Evolutionary conservation across 2,797 vertebrate genomes (phyloP).

Genomic region (Anguilla pacifica): DNA sequence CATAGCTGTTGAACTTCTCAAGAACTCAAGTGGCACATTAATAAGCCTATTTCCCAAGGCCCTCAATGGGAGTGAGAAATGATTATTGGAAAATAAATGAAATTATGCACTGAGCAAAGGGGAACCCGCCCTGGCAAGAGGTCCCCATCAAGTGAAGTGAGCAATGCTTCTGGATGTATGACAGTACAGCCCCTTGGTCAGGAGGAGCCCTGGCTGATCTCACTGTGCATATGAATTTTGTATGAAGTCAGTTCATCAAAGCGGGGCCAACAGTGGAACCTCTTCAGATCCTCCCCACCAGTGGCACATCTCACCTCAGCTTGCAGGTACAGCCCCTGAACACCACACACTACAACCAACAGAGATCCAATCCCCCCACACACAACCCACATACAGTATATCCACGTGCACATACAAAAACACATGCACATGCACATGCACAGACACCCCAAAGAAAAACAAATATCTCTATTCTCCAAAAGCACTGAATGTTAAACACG

Average conservation of each 20-base stretch:
- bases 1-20: conserved; percentile 11
- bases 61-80: conserved; percentile 10
- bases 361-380: neutral
- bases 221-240: conserved; percentile 72
- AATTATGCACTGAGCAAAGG: neutral
- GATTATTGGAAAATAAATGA: conserved; percentile 17
- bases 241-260: conserved; percentile 70
- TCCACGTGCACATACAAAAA: conserved; percentile 43
- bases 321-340: conserved; percentile 33
- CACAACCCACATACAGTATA: conserved; percentile 40
- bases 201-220: conserved; percentile 69
- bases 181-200: conserved; percentile 4
- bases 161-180: neutral
- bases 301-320: conserved; percentile 54
- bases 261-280: conserved; percentile 54
- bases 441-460: neutral
- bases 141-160: neutral
- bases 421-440: conserved; percentile 15
- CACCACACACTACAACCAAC: neutral
- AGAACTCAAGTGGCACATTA: conserved; percentile 6
- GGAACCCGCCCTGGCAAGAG: neutral
- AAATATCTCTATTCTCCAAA: neutral
- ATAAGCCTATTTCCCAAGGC: conserved; percentile 4
- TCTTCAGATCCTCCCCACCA: conserved; percentile 46
- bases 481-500: neutral